These are phyloP conservation scores for Fissipunctia ypsillon DNA, from an alignment of 2,888 invertebrate genomes.

Conservation along the genomic window DNA sequence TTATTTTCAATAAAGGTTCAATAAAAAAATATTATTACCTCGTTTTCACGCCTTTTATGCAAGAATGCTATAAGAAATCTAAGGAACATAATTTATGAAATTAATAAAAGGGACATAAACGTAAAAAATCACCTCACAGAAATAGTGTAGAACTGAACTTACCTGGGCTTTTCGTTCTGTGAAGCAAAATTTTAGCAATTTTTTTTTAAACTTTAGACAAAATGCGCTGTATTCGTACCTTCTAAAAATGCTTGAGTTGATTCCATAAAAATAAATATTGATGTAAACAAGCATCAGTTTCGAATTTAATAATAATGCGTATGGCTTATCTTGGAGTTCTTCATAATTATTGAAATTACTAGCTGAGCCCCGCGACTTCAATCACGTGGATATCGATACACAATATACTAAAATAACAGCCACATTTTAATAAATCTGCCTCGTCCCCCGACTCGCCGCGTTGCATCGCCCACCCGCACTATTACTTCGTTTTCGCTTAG, in stretches of 20 bases:
- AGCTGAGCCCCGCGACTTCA: no score
- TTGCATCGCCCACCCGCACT: no score
- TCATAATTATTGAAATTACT: no score
- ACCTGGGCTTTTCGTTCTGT: not conserved
- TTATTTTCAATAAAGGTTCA: no score
- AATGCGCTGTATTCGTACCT: no score
- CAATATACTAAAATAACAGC: no score
- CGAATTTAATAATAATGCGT: not conserved
- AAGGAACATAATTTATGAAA: not conserved
- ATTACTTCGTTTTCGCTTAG: no score
- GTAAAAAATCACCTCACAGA: not conserved
- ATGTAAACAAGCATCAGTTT: not conserved
- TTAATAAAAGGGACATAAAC: not conserved
- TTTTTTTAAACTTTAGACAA: not conserved
- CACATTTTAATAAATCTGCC: no score
- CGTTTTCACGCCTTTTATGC: not conserved
- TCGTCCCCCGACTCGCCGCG: no score
- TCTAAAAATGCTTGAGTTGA: not conserved
- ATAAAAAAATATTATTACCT: constrained; percentile 8
- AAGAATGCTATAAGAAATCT: constrained; percentile 11
- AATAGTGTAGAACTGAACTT: not conserved
- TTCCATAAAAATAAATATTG: not conserved
- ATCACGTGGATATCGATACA: no score
- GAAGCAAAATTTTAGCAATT: not conserved
- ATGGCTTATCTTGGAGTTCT: not conserved